Base-by-base conservation (phyloP, 64 coral and sea anemone species). In the Anthopleura sola region DNA sequence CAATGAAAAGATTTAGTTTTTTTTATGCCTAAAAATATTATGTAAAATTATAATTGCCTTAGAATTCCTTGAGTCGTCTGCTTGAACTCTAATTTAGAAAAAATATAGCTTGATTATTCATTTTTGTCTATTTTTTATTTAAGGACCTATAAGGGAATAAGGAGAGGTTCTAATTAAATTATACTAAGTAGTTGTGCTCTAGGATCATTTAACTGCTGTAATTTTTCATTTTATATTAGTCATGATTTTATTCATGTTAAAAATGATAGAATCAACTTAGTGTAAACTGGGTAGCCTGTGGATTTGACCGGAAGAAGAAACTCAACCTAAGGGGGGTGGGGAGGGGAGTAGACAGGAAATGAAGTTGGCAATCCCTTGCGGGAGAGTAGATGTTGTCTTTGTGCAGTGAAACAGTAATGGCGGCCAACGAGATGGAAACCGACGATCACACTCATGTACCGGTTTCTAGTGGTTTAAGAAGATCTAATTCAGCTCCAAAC, bases 401-500 rank as follows among this genome's bases (percentile, higher is more conserved):
- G 80, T 37, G 47, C 36, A 39, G 58, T 78, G 78, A 95, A 53
- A 71, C 51, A 91, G 85, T 87, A 92, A 87, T 92, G 94, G 94
- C 94, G 83, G 82, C 78, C 84, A 92, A 89, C 50, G 94, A 90
- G 78, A 96, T 96, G 94, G 94, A 96, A 81, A 96, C 94, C 50
- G 94, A 96, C 75, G 94, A 96, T 62, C 86, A 86, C 36, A 81
- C 66, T 81, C 94, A 96, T 90, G 69, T 96, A 89, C 87, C 94
- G 88, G 78, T 68, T 16, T 89, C 87, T 55, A 96, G 77, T 37
- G 86, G 86, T 21, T 87, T 96, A 38, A 90, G 94, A 71, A 89
- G 94, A 84, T 96, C 94, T 0, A 96, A 96, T 78, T 96, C 94
- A 82, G 94, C 94, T 80, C 94, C 94, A 37, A 96, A 92, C 82